Base-by-base conservation (phyloP, 2,797 vertebrate species). In the Ctenochaetus hawaiiensis region DNA sequence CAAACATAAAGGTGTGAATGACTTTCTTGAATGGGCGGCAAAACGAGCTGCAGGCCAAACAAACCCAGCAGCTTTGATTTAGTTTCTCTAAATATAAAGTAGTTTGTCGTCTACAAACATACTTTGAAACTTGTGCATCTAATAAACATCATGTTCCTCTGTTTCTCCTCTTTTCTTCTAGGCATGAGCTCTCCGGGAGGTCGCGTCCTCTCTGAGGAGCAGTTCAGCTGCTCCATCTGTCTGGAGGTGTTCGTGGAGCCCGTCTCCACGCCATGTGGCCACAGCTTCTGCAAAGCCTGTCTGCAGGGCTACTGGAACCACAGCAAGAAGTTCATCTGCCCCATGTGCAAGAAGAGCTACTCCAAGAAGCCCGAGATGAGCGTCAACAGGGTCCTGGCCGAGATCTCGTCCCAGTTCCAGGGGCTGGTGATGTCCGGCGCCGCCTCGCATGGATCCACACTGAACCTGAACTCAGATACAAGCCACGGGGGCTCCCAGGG, bases 251-350 rank as follows among this genome's bases (percentile, higher is more conserved):
- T 96, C 2, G 93, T 95, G 86, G 95, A 96, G 77, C 95, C 95
- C 0, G 91, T 96, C 22, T 95, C 95, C 23, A 96, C 95, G 0
- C 95, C 95, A 0, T 96, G 95, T 3, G 95, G 95, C 34, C 95
- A 96, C 89, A 96, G 95, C 90, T 96, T 95, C 91, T 96, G 95
- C 78, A 95, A 94, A 81, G 95, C 95, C 57, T 96, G 95, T 57
- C 92, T 96, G 64, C 91, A 94, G 84, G 95, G 95, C 67, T 96
- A 94, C 87, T 96, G 95, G 95, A 92, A 89, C 90, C 95, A 96
- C 89, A 95, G 94, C 91, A 95, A 94, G 84, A 95, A 94, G 91
- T 90, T 93, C 72, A 11, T 58, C 6, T 96, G 95, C 82, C 95
- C 95, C 87, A 96, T 96, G 95, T 96, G 95, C 89, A 96, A 96